Evolutionary conservation across 2,113 vertebrate species (phyloP), one percentile per base, ranked within the genome.

Genomic region (Dipodomys merriami): DNA sequence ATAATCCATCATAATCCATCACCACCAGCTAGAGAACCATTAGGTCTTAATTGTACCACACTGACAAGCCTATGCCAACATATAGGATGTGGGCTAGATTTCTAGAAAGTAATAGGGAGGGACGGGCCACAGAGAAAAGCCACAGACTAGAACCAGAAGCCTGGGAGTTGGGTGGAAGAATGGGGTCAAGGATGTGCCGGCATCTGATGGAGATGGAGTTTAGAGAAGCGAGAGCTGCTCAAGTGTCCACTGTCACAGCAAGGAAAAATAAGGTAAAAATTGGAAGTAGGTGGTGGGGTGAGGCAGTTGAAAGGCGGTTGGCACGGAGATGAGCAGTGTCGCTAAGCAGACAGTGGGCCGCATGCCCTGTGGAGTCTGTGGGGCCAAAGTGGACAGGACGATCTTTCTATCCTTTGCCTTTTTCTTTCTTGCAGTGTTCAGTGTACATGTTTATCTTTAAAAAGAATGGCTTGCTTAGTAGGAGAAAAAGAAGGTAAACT

Each of bases 321-420:
- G 12, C 53, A 11, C 15, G 12, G 15, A 57, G 53, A 57, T 57
- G 53, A 57, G 15, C 53, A 57, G 53, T 6, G 8, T 62, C 20
- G 0, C 30, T 12, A 74, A 8, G 9, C n/a, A 35, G 1, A 6
- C 30, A 76, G 27, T 20, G 0, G 0, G 35, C 33, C 12, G 57
- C 2, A 2, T 9, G 65, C 6, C n/a, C 15, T 76, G 67, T 27
- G 8, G 9, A 27, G 18, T 20, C 15, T 4, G 46, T 4, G 30
- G 30, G 1, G 2, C 1, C 7, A 20, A 7, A 39, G 53, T 2
- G 30, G 30, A 29, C 60, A 79, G 44, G 18, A 0, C 0, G 0
- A 35, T 62, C 1, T 15, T 57, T 76, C 16, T 74, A 60, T 6
- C 3, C 7, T 81, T 79, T 57, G 27, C 23, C 29, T 57, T 64